Conservation (phyloP, 2,113 vertebrate genomes). For the Labrus mixtus region DNA sequence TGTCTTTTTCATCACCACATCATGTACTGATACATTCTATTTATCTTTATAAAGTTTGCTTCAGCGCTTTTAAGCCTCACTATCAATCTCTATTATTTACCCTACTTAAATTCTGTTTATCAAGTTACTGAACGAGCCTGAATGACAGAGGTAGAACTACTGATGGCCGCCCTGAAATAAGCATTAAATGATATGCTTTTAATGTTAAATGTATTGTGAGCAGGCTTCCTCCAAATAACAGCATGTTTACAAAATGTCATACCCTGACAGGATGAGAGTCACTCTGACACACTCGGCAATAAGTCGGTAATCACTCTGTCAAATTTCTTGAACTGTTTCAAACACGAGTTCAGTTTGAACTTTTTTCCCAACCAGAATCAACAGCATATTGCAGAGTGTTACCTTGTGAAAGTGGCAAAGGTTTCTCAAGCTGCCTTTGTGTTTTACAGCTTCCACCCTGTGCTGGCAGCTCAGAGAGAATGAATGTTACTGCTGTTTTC, state of each 20-base stretch:
- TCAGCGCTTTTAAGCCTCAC: too few species aligned
- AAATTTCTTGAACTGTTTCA: constrained; percentile 34
- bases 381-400: constrained; percentile 1
- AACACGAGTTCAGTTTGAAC: constrained; percentile 19
- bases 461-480: constrained; percentile 3
- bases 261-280: constrained; percentile 28
- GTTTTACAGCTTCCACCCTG: constrained; percentile 34
- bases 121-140: too few species aligned
- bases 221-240: constrained; percentile 32
- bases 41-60: too few species aligned
- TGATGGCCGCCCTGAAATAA: constrained; percentile 37
- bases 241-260: constrained; percentile 54
- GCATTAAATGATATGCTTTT: constrained; percentile 32
- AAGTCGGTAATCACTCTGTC: constrained; percentile 45
- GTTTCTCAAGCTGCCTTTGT: constrained; percentile 33
- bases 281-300: constrained; percentile 16
- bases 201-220: constrained; percentile 29
- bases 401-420: constrained; percentile 31
- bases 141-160: too few species aligned
- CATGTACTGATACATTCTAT: too few species aligned
- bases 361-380: constrained; percentile 9
- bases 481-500: constrained; percentile 23
- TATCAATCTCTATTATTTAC: too few species aligned
- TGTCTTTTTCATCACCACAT: too few species aligned
- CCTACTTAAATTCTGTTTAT: too few species aligned